Base-by-base conservation (phyloP, 2,113 vertebrate genomes). In the Archilochus colubris region DNA sequence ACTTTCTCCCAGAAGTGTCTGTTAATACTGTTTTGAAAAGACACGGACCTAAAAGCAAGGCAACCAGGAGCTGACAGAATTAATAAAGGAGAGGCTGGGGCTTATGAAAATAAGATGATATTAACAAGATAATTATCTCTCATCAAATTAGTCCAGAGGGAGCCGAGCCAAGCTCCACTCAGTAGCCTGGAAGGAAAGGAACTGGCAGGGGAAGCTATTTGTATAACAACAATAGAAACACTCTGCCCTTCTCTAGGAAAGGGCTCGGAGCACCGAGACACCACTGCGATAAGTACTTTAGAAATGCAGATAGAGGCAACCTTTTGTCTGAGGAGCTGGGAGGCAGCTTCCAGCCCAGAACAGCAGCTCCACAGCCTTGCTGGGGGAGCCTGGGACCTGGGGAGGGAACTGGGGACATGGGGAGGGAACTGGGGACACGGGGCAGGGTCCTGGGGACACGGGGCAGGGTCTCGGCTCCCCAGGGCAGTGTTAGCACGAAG, bases 111-210 rank as follows among this genome's bases (percentile, higher is more conserved):
- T 96, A 96, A 93, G 95, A 94, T 75, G 95, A 96, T 96, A 97
- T 97, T 97, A 97, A 96, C 95, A 93, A 96, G 95, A 96, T 97
- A 96, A 96, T 96, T 97, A 97, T 97, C 96, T 96, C 92, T 93
- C 89, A 86, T 94, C 95, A 96, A 97, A 96, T 96, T 95, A 96
- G 95, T 96, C 96, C 94, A 91, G 95, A 93, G 94, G 95, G 95
- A 97, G 93, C 86, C 17, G 5, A 95, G 95, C 94, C 95, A 91
- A 94, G 91, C 91, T 95, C 27, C 69, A 57, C 91, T 93, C 93
- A 59, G 95, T 91, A 85, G 95, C 96, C 96, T 94, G 93, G 84
- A 94, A 96, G 94, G 92, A 91, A 96, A 95, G 89, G 91, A 96
- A 86, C 95, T 81, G 94, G 96, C 96, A 92, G 84, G 96, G 92